Evolutionary conservation across 1,140 invertebrate species (phyloP).

Genomic region (Drosophila arawakana): DNA sequence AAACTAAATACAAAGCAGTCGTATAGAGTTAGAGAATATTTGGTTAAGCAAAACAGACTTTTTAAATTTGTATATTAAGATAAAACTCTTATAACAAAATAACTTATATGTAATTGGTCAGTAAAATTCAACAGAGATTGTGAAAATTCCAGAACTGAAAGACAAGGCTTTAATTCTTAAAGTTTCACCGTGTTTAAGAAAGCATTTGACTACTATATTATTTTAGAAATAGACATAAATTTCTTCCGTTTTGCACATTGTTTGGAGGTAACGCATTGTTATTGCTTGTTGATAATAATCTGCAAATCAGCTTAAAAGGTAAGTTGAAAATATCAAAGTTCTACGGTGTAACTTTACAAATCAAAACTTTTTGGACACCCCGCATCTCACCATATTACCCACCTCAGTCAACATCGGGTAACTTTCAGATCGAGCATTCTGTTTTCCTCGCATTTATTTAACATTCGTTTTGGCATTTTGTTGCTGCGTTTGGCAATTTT

Average conservation of each 20-base stretch:
- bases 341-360: slow-evolving; percentile 57
- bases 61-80: too few relatives aligned
- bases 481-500: slow-evolving; percentile 49
- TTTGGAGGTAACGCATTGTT: slow-evolving; percentile 9
- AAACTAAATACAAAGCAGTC: too few relatives aligned
- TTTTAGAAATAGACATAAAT: slow-evolving; percentile 21
- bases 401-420: background rate
- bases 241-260: background rate
- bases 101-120: too few relatives aligned
- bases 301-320: slow-evolving; percentile 70
- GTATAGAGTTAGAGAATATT: too few relatives aligned
- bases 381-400: background rate
- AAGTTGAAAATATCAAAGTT: slow-evolving; percentile 49
- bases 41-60: too few relatives aligned
- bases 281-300: slow-evolving; percentile 59
- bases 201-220: slow-evolving; percentile 32
- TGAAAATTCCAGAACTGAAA: too few relatives aligned
- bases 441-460: slow-evolving; percentile 40
- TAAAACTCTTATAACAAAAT: too few relatives aligned
- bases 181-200: background rate
- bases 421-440: slow-evolving; percentile 16
- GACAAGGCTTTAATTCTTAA: background rate
- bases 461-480: slow-evolving; percentile 49
- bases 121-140: too few relatives aligned
- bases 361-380: slow-evolving; percentile 58